Base-by-base conservation (phyloP, 1,140 invertebrate species). In the Rhyzopertha dominica region DNA sequence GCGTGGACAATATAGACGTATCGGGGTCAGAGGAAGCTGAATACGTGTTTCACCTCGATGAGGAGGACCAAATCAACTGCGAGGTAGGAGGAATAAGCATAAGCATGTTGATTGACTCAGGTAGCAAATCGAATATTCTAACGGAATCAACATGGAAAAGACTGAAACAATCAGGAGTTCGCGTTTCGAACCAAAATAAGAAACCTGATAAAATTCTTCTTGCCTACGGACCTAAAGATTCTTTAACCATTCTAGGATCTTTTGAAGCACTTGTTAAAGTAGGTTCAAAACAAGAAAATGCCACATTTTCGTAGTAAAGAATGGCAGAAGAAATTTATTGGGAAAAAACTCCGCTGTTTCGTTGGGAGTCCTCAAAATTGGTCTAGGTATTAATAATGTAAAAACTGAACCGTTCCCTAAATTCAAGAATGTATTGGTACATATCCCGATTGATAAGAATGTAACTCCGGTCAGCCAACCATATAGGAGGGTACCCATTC, bases 321-420 rank as follows among this genome's bases (percentile, higher is more conserved):
- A 12, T 49, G 42, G 35, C 26, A 16, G 24, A 56, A 37, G 54
- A 61, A 32, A 7, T 17, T n/a, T 24, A 18, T 42, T 56, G 14
- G 51, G 47, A 14, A 56, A 47, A 40, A 25, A 40, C 25, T 49
- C 52, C n/a, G 52, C 54, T 17, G 54, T 18, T 9, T 25, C 31
- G n/a, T 49, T 63, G 5, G 49, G 50, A 3, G 51, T 63, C 2
- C 41, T 65, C n/a, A 59, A 49, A 46, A 10, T 61, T 30, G 62
- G 58, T 7, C 12, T 28, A 7, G 16, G 32, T 7, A 12, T 43
- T 7, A 43, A 43, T 32, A 22, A 2, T 3, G 24, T 43, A 32
- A 30, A 16, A 22, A 5, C 4, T 25, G n/a, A n/a, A n/a, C 24
- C 24, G 36, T 65, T 65, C 47, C 60, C 61, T 2, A 66, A 61